Percentiles rank a stretch among this genome's conserved stretches.
Conservation (phyloP, 2,113 vertebrate genomes). For the Peucedramus taeniatus region DNA sequence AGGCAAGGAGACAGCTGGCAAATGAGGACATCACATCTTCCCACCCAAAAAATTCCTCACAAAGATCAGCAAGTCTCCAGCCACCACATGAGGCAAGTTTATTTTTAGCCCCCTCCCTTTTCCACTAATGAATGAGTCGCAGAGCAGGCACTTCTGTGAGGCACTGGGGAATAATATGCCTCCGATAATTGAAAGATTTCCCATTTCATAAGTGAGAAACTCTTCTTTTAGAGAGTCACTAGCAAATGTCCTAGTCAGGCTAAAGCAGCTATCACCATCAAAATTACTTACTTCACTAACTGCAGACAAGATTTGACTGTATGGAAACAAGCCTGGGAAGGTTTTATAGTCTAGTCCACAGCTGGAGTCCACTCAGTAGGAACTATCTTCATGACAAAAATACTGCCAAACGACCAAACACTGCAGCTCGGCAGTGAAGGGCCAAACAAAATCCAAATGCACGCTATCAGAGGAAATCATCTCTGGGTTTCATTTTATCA, state of each 20-base stretch:
- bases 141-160: not conserved
- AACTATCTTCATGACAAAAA: not conserved
- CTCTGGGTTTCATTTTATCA: not conserved
- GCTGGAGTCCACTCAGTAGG: not conserved
- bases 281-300: not conserved
- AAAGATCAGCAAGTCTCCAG: conserved; percentile 9
- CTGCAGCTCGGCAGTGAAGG: not conserved
- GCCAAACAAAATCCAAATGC: not conserved
- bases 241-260: not conserved
- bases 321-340: conserved; percentile 3
- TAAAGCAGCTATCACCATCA: not conserved
- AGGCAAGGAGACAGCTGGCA: not conserved
- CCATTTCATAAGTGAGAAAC: not conserved
- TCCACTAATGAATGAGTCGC: not conserved
- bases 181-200: not conserved
- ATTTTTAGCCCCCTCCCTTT: not conserved
- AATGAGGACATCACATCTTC: not conserved
- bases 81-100: not conserved
- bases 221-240: not conserved
- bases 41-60: not conserved
- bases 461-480: not conserved
- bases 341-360: not conserved
- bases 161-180: not conserved
- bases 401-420: not conserved
- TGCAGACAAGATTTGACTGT: not conserved